Base-by-base conservation (phyloP, 2,113 vertebrate species). In the Hippoglossus stenolepis region DNA sequence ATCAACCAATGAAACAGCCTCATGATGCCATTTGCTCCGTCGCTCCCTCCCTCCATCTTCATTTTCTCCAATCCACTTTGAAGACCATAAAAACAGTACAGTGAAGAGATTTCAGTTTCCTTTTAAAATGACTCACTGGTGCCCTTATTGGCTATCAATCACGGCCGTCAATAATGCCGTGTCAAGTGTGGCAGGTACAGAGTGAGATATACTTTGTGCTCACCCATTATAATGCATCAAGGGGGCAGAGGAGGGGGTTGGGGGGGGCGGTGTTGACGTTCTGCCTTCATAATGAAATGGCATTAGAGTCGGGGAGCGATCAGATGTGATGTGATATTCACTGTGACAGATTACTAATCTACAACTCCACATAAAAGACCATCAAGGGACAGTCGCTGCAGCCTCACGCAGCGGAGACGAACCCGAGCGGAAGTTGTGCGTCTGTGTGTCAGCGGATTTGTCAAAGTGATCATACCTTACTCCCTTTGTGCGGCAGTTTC, bases 231-330 rank as follows among this genome's bases (percentile, higher is more conserved):
- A 82, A 91, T 82, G 80, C 66, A 81, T 85, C 60, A 60, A 56
- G 10, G 21, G 45, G 24, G 43, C 18, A 5, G n/a, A 6, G 1
- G 43, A 7, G 20, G 20, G 24, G 63, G 35, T 0, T 43, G 54
- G 8, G 56, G 72, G 59, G 69, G n/a, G 38, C 17, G 4, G 18
- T 40, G 8, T 21, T 17, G 65, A 68, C 13, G 45, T 70, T 83
- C 81, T 73, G 78, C 71, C 79, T 81, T 75, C 60, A 60, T 91
- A 77, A 92, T 89, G 87, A 90, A 91, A 90, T 85, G 82, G 78
- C 75, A 73, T 87, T 70, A 74, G 70, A 87, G 82, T 60, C 47
- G 47, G 47, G 3, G 65, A 59, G 74, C 82, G 77, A 88, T 90
- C 81, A 89, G 65, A 83, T 87, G 74, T 86, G 87, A 86, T 89